Evolutionary conservation across 2,113 vertebrate species (phyloP).

Genomic region (Zootoca vivipara): DNA sequence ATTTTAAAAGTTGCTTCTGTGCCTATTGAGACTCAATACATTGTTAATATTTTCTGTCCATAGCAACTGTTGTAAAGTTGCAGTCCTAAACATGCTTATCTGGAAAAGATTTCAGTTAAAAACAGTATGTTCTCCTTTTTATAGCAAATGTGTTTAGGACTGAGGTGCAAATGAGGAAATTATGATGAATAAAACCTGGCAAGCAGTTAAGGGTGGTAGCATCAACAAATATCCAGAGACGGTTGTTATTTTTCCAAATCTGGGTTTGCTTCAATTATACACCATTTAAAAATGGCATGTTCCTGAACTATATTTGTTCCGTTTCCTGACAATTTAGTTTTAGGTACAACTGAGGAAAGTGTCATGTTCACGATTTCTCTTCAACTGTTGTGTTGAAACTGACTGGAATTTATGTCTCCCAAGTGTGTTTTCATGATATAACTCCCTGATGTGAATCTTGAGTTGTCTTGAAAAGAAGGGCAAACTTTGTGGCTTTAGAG

Average conservation of each 20-base stretch:
- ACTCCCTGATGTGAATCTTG: not conserved
- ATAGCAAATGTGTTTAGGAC: not conserved
- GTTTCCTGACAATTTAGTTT: not conserved
- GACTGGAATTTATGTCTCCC: not conserved
- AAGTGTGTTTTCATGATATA: not conserved
- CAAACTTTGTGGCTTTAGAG: too few relatives aligned
- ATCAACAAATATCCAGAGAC: not conserved
- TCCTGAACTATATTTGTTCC: not conserved
- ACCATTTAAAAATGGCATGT: not conserved
- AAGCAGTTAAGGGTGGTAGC: rapidly evolving
- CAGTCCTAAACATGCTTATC: not conserved
- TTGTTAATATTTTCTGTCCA: not conserved
- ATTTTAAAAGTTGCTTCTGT: too few relatives aligned
- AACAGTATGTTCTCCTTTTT: not conserved
- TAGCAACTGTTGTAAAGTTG: not conserved
- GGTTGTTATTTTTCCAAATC: not conserved
- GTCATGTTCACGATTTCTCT: not conserved
- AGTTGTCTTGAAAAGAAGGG: not conserved
- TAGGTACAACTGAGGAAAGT: not conserved
- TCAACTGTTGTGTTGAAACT: not conserved
- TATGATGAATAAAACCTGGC: not conserved
- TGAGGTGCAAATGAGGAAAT: not conserved
- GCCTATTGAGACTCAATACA: not conserved
- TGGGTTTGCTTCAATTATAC: not conserved
- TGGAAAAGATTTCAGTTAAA: not conserved